Evolutionary conservation across 1,140 invertebrate species (phyloP), one percentile per base, ranked within the genome.

Genomic region (Scaptomyza graminum): DNA sequence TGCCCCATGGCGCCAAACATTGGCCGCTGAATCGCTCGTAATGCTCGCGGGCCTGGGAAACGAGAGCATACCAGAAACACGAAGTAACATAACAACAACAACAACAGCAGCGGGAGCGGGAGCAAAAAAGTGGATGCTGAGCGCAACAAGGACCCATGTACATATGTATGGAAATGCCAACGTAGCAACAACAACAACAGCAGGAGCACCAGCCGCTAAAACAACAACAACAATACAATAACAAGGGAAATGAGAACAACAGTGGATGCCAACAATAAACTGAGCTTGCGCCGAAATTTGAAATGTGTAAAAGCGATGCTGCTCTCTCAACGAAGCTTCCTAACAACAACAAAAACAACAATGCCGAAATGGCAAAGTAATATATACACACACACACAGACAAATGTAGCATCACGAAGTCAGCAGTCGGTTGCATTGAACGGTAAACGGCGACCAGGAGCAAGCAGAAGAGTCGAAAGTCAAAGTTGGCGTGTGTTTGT

Each of bases 271-370:
- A 88, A 87, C 83, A 87, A 87, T 88, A 88, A 66, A 88, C 83
- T 88, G 83, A 79, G 83, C 79, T 88, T 88, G 83, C 83, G 83
- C 83, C 84, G 56, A 81, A 81, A 79, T 61, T 74, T 50, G 41
- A 46, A 71, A 72, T 60, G 52, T 75, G 68, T 51, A 61, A 80
- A 73, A 81, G 47, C 67, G 61, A 76, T 46, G 67, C 50, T 55
- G 60, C 71, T 74, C 71, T 57, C 60, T 39, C 57, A 31, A 67
- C 69, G 49, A 67, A 67, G 63, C 44, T 72, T 52, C 60, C 68
- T 69, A 64, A 60, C 67, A 28, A 6, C 28, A 22, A 31, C 5
- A 31, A 7, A 3, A 41, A 41, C 37, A 75, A 80, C 71, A 82
- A 83, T 81, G 56, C 63, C 43, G 63, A 57, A 64, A 81, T 71